A percentile compares a stretch with the other conserved stretches of the same genome.
phyloP scores from a whole-genome alignment of 2,113 vertebrate species.

The Nothoprocta perdicaria region DNA sequence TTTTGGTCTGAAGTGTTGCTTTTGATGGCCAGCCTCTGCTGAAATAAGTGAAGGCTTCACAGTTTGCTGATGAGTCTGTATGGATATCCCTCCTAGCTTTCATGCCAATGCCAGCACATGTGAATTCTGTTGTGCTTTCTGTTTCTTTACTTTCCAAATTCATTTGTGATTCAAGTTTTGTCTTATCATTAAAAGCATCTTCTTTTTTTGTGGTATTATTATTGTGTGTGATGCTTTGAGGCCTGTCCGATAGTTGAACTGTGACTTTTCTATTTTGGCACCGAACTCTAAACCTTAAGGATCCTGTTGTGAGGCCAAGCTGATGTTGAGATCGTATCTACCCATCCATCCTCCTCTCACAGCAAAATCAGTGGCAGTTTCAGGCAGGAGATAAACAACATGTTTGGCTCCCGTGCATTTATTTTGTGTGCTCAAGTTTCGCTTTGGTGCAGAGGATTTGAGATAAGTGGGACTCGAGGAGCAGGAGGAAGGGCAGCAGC shows the following conservation, averaged over 20 bases:
- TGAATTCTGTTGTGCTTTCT: neutral
- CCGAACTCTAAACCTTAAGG: neutral
- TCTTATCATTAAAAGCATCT: neutral
- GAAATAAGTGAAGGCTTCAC: neutral
- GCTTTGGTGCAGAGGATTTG: neutral
- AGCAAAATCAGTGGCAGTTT: neutral
- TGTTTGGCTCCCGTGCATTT: neutral
- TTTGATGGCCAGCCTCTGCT: neutral
- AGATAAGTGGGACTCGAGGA: neutral
- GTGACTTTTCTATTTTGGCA: neutral
- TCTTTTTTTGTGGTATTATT: neutral
- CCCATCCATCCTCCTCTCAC: neutral
- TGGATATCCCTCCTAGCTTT: neutral
- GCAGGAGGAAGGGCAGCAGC: accelerated
- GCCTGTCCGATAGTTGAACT: neutral
- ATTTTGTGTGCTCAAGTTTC: neutral
- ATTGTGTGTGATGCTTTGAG: neutral
- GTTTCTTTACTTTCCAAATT: neutral
- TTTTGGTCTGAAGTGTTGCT: neutral
- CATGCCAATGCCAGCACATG: neutral
- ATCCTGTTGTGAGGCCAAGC: neutral
- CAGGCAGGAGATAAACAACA: neutral
- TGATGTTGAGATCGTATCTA: neutral
- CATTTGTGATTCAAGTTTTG: neutral
- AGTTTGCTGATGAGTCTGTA: neutral